Percentiles rank a stretch among this genome's conserved stretches.
Evolutionary conservation across 2,113 vertebrate genomes (phyloP).

Genomic region (Salvelinus alpinus): DNA sequence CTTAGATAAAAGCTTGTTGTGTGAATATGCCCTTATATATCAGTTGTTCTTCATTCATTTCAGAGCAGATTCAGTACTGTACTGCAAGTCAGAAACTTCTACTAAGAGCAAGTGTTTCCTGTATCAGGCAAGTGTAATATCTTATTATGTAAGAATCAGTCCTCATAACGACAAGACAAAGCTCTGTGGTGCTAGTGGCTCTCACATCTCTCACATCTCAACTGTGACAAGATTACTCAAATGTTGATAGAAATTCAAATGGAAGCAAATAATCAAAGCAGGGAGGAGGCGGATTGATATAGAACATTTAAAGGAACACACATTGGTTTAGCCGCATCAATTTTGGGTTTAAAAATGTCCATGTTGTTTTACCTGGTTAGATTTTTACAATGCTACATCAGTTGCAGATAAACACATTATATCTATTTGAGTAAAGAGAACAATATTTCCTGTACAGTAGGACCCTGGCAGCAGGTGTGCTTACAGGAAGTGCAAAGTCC

Average conservation of each 20-base stretch:
- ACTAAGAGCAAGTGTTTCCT: background rate
- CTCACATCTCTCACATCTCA: background rate
- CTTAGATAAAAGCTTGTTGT: background rate
- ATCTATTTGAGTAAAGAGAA: conserved; percentile 47
- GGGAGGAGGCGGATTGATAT: background rate
- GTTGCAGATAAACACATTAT: conserved; percentile 60
- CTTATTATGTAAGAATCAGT: background rate
- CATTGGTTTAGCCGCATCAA: conserved; percentile 11
- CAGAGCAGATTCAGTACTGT: background rate
- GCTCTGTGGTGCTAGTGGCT: background rate
- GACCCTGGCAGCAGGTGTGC: conserved; percentile 47
- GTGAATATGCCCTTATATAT: background rate
- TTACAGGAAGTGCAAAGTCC: conserved; percentile 60
- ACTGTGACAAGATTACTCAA: conserved; percentile 3
- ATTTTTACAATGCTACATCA: conserved; percentile 75
- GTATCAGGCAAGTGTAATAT: background rate
- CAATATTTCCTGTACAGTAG: conserved; percentile 13
- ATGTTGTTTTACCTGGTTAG: conserved; percentile 69
- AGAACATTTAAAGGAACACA: background rate
- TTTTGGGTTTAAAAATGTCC: conserved; percentile 19
- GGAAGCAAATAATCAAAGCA: background rate
- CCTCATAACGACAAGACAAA: background rate
- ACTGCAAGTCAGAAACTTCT: background rate
- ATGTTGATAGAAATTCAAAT: background rate
- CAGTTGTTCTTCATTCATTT: background rate